Evolutionary conservation across 2,113 vertebrate species (phyloP).

Genomic region (Cygnus buccinator): DNA sequence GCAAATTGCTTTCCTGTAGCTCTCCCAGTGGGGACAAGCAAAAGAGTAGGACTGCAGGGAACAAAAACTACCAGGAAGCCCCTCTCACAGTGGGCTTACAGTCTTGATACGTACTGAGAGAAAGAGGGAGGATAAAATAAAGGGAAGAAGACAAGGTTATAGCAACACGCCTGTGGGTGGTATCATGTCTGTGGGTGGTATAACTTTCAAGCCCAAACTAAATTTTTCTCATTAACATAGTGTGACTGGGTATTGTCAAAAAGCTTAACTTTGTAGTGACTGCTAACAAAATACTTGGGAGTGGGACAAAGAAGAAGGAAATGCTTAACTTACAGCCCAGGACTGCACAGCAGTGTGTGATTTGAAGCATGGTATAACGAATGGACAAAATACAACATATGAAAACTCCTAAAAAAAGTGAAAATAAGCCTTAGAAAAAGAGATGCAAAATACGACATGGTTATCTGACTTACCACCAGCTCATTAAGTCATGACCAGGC

Average conservation of each 20-base stretch:
- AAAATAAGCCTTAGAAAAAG: background rate
- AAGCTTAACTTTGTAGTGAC: background rate
- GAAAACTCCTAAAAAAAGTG: background rate
- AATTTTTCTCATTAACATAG: slow-evolving; percentile 10
- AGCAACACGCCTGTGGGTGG: background rate
- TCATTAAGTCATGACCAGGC: background rate
- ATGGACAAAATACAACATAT: background rate
- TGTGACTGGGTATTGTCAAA: slow-evolving; percentile 34
- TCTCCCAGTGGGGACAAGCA: background rate
- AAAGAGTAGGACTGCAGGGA: background rate
- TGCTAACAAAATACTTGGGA: slow-evolving; percentile 33
- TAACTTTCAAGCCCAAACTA: background rate
- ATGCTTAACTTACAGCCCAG: background rate
- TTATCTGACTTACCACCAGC: background rate
- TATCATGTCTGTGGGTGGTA: slow-evolving; percentile 27
- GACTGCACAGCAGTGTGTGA: background rate
- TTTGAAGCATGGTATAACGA: background rate
- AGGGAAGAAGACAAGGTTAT: slow-evolving; percentile 5
- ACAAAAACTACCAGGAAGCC: fast-evolving
- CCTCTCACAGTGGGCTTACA: fast-evolving
- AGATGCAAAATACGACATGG: background rate
- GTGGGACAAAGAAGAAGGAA: background rate
- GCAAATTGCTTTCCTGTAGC: background rate
- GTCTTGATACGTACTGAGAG: background rate
- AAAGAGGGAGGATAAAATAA: background rate